Percentiles rank a stretch among this genome's conserved stretches.
phyloP scores from a whole-genome alignment of 2,888 invertebrate genomes.

The Xestobium rufovillosum region DNA sequence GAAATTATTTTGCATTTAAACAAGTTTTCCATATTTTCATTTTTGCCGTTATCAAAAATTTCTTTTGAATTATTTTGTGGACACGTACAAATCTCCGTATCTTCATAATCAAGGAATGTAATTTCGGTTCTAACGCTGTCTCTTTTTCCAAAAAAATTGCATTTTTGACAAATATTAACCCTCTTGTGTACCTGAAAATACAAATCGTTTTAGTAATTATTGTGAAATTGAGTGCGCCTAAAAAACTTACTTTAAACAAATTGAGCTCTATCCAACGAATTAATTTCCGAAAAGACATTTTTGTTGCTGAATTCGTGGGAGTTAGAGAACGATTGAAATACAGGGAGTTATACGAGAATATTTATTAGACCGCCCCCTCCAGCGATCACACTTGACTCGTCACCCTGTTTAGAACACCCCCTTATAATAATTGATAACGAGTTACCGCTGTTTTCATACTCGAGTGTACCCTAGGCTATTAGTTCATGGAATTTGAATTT shows the following conservation, averaged over 20 bases:
- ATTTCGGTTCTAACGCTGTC: constrained; percentile 35
- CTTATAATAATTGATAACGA: constrained; percentile 16
- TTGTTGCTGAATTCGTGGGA: constrained; percentile 17
- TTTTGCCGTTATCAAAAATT: constrained; percentile 32
- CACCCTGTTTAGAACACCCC: constrained; percentile 27
- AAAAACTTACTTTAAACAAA: constrained; percentile 31
- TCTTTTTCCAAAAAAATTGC: too few species aligned
- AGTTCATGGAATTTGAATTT: not conserved
- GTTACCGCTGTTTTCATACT: constrained; percentile 3
- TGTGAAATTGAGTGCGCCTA: not conserved
- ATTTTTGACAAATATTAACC: not conserved
- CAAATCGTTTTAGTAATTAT: constrained; percentile 6
- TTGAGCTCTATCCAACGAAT: constrained; percentile 30
- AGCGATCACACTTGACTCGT: constrained; percentile 22
- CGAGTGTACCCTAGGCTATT: not conserved
- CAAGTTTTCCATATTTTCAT: constrained; percentile 31
- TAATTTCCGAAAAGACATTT: constrained; percentile 32
- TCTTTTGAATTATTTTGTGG: too few species aligned
- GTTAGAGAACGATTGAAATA: constrained; percentile 20
- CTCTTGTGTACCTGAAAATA: constrained; percentile 3
- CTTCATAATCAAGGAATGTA: constrained; percentile 33
- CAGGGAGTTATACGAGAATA: constrained; percentile 16
- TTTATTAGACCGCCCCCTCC: constrained; percentile 17
- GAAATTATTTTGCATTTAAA: constrained; percentile 21
- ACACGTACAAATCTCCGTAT: too few species aligned